Evolutionary conservation across 2,797 vertebrate species (phyloP), one percentile per base, ranked within the genome.

Genomic region (Macrochelys suwanniensis): DNA sequence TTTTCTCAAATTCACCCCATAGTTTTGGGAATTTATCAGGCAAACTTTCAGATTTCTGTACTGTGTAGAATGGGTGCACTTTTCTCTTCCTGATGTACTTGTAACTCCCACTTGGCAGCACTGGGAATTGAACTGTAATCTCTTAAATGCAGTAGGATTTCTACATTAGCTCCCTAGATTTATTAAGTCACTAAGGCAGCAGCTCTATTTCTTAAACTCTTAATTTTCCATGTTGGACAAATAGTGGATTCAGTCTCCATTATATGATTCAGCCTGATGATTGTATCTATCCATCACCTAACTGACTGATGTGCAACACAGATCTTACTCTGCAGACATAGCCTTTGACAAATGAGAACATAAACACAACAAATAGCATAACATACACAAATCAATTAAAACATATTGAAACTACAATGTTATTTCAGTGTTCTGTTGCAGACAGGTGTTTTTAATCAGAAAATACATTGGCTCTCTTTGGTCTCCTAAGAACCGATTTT

Each of bases 351-450:
- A 94, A 61, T 80, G 17, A 86, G 96, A 92, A 84, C 47, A 91
- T 87, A 92, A 92, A 19, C 83, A 28, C 68, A 94, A 77, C 33
- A 79, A 42, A 56, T 88, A 91, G 82, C 31, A 86, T 68, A 88
- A 92, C 68, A 37, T 37, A 7, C 47, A 96, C 84, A 97, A 96
- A 89, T 89, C 56, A 95, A 57, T 85, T 92, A 80, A 94, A 90
- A 53, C 81, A 15, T 93, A 56, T 28, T 28, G 33, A 79, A 19
- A 42, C 85, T 92, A 57, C 87, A 80, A 42, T 80, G 78, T 85
- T 91, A 95, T 94, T 93, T 84, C 71, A 33, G 83, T 85, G 26
- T 61, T 96, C 84, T 90, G 6, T 86, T 92, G 83, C 37, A 92
- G 68, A 68, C 21, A 59, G 23, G 57, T 83, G 83, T 79, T 9